phyloP scores from a whole-genome alignment of 2,113 vertebrate species.

The Crypturellus undulatus region DNA sequence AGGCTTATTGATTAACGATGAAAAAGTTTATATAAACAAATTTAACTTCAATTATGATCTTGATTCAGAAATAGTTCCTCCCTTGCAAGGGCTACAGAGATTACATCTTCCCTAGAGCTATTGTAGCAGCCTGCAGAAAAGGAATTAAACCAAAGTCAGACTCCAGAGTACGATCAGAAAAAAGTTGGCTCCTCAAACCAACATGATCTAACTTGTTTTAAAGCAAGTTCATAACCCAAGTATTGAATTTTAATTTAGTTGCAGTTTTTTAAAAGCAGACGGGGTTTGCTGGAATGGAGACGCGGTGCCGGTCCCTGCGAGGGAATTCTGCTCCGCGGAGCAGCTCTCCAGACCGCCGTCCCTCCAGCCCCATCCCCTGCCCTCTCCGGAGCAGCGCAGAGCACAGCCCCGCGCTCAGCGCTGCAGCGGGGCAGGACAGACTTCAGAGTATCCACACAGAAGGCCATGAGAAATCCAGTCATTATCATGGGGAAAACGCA shows the following conservation, averaged over 20 bases:
- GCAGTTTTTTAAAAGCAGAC: neutral
- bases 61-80: neutral
- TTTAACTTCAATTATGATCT: neutral
- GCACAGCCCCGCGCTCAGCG: fast-evolving
- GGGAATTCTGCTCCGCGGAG: neutral
- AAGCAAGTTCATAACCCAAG: neutral
- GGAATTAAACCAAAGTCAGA: neutral
- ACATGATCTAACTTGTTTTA: neutral
- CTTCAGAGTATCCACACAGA: neutral
- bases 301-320: too few species aligned
- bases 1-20: neutral
- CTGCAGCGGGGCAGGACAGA: neutral
- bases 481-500: neutral
- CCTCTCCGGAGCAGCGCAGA: neutral
- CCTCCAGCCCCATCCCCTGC: neutral
- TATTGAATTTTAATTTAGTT: neutral
- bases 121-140: neutral
- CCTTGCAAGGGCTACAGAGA: neutral
- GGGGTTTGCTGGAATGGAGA: neutral
- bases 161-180: neutral
- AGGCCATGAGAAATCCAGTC: neutral
- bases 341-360: neutral
- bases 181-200: neutral
- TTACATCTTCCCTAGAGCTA: neutral
- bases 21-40: neutral